Evolutionary conservation across 2,797 vertebrate genomes (phyloP), one percentile per base, ranked within the genome.

Genomic region (Cynodonichthys magdalenae): DNA sequence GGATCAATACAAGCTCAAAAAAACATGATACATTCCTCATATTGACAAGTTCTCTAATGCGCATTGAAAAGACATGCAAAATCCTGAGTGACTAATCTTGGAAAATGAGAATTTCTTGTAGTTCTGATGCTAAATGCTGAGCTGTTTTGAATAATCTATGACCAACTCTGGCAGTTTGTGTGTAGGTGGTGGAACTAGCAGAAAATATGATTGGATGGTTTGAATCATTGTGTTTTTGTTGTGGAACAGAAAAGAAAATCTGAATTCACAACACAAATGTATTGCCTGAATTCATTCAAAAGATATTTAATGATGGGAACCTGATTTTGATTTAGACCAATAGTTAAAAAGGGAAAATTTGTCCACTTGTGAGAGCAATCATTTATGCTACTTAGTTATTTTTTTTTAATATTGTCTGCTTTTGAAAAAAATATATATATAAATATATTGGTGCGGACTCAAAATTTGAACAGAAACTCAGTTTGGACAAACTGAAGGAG

Each of bases 101-200:
- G 39, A 66, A 81, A 76, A 75, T 60, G 59, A 75, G 66, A 57
- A 77, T 77, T 50, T 74, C 65, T 59, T 29, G 53, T 53, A 24
- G 79, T 70, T 56, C n/a, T 66, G 60, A 66, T 63, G 56, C 46
- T 75, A 62, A 81, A 75, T 48, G 66, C 46, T 41, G 34, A 69
- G 59, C 53, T 50, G 47, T 73, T 18, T 28, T 45, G 67, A 74
- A 73, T 73, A 46, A 74, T 71, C 29, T 53, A 63, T 54, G 49
- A 63, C 63, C 8, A 28, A 66, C 45, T 20, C 60, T 52, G 69
- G 34, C 50, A 55, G 63, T 65, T 79, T 65, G 53, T 78, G 67
- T 59, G 75, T 72, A 39, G 62, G 75, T 66, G 46, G 56, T 56
- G 48, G 54, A 75, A 79, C 47, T 64, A 42, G 60, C 53, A 51